phyloP scores from a whole-genome alignment of 2,888 invertebrate genomes.

The Syritta pipiens region DNA sequence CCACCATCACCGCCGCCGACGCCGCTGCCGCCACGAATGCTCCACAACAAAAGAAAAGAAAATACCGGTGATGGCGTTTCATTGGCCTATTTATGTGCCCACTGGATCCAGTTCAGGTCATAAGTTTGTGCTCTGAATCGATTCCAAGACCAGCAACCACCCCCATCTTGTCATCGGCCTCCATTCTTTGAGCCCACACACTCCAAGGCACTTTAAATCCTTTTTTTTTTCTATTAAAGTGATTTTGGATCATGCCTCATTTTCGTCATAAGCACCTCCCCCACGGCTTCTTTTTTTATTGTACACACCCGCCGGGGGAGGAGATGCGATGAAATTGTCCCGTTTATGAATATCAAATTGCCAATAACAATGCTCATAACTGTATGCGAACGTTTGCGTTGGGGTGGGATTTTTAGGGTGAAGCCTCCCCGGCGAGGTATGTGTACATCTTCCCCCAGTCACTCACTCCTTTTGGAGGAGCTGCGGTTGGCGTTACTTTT shows the following conservation, averaged over 20 bases:
- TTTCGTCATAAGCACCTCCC: slow-evolving; percentile 27
- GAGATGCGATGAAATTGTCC: slow-evolving; percentile 31
- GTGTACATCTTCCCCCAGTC: slow-evolving; percentile 13
- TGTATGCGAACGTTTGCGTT: not conserved
- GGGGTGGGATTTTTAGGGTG: slow-evolving; percentile 23
- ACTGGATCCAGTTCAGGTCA: slow-evolving; percentile 21
- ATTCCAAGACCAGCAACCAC: slow-evolving; percentile 22
- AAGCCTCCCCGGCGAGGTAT: slow-evolving; percentile 40
- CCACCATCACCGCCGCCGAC: no score
- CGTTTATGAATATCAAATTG: slow-evolving; percentile 67
- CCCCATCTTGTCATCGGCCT: slow-evolving; percentile 15
- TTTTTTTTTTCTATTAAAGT: slow-evolving; percentile 36
- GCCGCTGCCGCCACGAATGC: no score
- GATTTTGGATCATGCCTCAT: slow-evolving; percentile 38
- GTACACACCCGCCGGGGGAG: slow-evolving; percentile 31
- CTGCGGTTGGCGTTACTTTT: slow-evolving; percentile 40
- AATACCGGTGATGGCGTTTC: slow-evolving; percentile 31
- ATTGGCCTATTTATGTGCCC: slow-evolving; percentile 55
- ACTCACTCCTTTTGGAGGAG: not conserved
- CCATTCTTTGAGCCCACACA: not conserved
- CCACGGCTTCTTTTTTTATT: slow-evolving; percentile 48
- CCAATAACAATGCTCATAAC: slow-evolving; percentile 59
- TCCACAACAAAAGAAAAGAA: slow-evolving; percentile 43
- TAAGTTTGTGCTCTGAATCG: slow-evolving; percentile 38
- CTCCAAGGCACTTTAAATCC: slow-evolving; percentile 14